These are phyloP conservation scores for Thryonomys swinderianus DNA, from an alignment of 2,113 vertebrate species.

Conservation along the genomic window DNA sequence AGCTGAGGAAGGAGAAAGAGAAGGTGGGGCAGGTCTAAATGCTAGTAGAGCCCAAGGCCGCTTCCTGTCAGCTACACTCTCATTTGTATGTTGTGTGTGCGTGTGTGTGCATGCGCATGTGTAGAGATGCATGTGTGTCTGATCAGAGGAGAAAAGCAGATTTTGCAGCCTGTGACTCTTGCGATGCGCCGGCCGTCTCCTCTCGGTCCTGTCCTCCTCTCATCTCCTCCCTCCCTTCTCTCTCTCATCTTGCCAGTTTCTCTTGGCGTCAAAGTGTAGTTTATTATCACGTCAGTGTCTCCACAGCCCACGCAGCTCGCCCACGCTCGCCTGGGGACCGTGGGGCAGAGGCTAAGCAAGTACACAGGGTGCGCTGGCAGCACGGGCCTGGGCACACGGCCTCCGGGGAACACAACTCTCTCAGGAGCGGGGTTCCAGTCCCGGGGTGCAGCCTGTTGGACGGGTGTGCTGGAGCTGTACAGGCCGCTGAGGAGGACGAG, in stretches of 20 bases:
- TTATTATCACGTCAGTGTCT: too few relatives aligned
- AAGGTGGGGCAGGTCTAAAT: background rate
- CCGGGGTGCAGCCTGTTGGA: background rate
- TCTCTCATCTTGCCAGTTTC: background rate
- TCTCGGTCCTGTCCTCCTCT: too few relatives aligned
- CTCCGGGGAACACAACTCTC: background rate
- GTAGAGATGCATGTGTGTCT: background rate
- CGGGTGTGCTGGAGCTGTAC: background rate
- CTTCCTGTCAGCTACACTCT: background rate
- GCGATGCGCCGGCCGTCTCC: too few relatives aligned
- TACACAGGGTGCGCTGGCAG: too few relatives aligned
- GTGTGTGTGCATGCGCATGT: too few relatives aligned
- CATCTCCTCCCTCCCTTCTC: background rate
- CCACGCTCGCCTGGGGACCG: too few relatives aligned
- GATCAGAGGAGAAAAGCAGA: background rate
- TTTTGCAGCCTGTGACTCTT: too few relatives aligned
- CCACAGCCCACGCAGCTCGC: too few relatives aligned
- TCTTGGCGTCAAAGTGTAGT: background rate
- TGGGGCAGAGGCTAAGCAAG: too few relatives aligned
- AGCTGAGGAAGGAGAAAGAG: background rate
- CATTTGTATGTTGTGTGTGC: background rate
- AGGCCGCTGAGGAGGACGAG: background rate
- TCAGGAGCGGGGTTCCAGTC: background rate
- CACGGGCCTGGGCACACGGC: background rate
- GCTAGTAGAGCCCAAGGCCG: background rate